Percentiles rank a stretch among this genome's conserved stretches.
These are phyloP conservation scores for Aricia agestis DNA, from an alignment of 1,140 invertebrate genomes.

Conservation along the genomic window DNA sequence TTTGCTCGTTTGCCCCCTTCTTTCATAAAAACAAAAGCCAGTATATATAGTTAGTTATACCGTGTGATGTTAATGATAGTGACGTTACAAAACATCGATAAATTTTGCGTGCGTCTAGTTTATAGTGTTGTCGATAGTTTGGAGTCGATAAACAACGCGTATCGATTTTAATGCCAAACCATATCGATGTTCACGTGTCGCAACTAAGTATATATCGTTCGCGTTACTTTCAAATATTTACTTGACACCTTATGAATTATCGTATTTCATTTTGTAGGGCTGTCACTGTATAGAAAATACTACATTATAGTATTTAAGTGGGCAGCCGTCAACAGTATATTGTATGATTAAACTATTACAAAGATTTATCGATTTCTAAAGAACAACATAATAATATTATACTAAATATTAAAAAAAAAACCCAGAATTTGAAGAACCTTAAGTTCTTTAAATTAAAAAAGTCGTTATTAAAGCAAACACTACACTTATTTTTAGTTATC, in stretches of 20 bases:
- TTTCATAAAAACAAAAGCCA: too few species aligned
- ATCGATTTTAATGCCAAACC: conserved; percentile 11
- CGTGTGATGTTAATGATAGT: background rate
- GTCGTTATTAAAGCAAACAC: too few species aligned
- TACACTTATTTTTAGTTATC: too few species aligned
- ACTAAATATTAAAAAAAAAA: too few species aligned
- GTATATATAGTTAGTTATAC: too few species aligned
- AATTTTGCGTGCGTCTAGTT: background rate
- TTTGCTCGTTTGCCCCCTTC: too few species aligned
- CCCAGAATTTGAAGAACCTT: too few species aligned
- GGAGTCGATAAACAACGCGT: conserved; percentile 15
- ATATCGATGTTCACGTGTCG: conserved; percentile 18
- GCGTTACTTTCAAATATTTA: conserved; percentile 25
- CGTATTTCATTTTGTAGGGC: background rate
- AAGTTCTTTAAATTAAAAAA: too few species aligned
- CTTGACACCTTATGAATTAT: conserved; percentile 20
- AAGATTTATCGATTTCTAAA: too few species aligned
- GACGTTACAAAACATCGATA: background rate
- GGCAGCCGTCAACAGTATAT: too few species aligned
- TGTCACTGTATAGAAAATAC: background rate
- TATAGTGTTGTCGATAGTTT: background rate
- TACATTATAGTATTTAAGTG: background rate
- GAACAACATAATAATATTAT: too few species aligned
- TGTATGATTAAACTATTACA: too few species aligned
- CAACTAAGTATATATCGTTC: background rate